Evolutionary conservation across 2,797 vertebrate species (phyloP), one percentile per base, ranked within the genome.

Genomic region (Pseudochaenichthys georgianus): DNA sequence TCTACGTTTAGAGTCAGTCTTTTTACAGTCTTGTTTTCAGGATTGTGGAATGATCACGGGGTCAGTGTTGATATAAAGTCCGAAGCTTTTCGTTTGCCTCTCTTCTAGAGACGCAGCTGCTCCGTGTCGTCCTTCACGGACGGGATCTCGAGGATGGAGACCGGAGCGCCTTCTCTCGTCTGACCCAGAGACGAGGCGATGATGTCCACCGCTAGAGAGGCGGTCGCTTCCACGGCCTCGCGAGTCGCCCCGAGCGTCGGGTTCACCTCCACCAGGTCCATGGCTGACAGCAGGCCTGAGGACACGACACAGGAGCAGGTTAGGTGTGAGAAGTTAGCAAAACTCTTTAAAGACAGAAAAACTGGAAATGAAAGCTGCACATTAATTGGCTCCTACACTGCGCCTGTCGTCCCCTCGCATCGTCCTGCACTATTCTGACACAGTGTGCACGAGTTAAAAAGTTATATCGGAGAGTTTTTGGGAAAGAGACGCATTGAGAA

Each of bases 241-340:
- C 87, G 93, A 73, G 87, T 97, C 0, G 95, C 88, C 11, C 96
- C 98, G 54, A 98, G 87, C 62, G 86, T 15, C 1, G 98, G 98
- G 89, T 99, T 99, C 28, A 99, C 98, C 89, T 99, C 98, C 41
- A 99, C 98, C 81, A 99, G 87, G 88, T 99, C 98, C 90, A 99
- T 93, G 64, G 90, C 98, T 0, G 98, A 99, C 88, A 99, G 94
- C 93, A 99, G 91, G 74, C 98, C 98, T 99, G 84, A 38, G 34
- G 34, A n/a, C 19, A 9, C 11, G 34, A 75, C 19, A 68, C 15
- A 48, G 13, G 0, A 4, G 68, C 16, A 31, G 3, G 68, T 84
- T 45, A 75, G 46, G 53, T 0, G 19, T 2, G 13, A 0, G 38
- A 17, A 28, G 13, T 5, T 50, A 21, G 7, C 53, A 3, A 28